phyloP scores from a whole-genome alignment of 1,140 invertebrate genomes.

The Eciton burchellii region DNA sequence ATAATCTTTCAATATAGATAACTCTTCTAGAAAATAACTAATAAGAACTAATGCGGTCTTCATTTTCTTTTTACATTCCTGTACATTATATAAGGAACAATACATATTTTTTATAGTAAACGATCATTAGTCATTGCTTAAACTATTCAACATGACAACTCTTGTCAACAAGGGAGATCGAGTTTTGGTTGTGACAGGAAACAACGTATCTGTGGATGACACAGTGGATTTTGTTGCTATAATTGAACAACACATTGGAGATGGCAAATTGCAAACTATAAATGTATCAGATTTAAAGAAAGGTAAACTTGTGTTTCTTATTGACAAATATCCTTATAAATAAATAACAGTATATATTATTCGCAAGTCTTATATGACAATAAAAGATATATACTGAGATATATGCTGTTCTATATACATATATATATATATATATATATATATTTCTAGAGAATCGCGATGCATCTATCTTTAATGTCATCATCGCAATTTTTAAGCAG shows the following conservation, averaged over 20 bases:
- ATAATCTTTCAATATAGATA: no score
- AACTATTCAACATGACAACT: slow-evolving; percentile 11
- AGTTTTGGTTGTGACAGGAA: slow-evolving; percentile 22
- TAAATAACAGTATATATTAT: neutral
- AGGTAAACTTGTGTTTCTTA: slow-evolving; percentile 1
- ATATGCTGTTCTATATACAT: no score
- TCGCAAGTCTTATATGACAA: neutral
- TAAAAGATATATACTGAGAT: neutral
- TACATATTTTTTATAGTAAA: neutral
- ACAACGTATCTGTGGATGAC: slow-evolving; percentile 3
- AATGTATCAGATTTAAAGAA: slow-evolving; percentile 26
- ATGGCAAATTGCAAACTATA: slow-evolving; percentile 28
- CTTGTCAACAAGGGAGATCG: slow-evolving; percentile 19
- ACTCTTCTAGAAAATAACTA: no score
- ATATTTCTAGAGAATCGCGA: slow-evolving; percentile 56
- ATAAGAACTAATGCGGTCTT: no score
- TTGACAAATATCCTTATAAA: neutral
- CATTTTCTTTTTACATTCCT: neutral
- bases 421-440: no score
- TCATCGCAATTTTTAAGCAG: slow-evolving; percentile 86
- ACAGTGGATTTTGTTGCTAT: slow-evolving; percentile 16
- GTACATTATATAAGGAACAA: neutral
- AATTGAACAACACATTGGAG: neutral
- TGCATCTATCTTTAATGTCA: slow-evolving; percentile 86
- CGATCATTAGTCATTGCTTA: neutral